These are phyloP conservation scores for Natrix natrix DNA, from an alignment of 2,797 vertebrate species.

Conservation along the genomic window DNA sequence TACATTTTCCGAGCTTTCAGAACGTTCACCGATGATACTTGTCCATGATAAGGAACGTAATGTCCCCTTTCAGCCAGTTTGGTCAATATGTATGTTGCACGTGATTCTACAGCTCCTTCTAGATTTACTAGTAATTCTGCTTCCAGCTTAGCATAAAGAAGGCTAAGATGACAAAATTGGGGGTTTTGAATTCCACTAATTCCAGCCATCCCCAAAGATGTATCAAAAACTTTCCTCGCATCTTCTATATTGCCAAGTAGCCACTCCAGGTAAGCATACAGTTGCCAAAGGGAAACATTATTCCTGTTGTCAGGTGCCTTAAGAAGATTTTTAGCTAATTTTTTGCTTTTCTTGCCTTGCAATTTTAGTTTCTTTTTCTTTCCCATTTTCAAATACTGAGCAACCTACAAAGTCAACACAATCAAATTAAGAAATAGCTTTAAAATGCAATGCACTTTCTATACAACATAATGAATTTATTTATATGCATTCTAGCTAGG, in stretches of 20 bases:
- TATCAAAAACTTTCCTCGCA: slow-evolving; percentile 89
- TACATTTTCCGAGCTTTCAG: slow-evolving; percentile 88
- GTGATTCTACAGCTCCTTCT: slow-evolving; percentile 60
- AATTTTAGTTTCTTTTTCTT: slow-evolving; percentile 84
- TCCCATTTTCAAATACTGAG: slow-evolving; percentile 74
- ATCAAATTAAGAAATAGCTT: neutral
- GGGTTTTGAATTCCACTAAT: slow-evolving; percentile 70
- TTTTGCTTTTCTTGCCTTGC: slow-evolving; percentile 90
- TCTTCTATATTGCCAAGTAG: slow-evolving; percentile 87
- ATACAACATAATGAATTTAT: neutral
- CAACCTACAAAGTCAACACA: slow-evolving; percentile 74
- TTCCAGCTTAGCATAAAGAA: slow-evolving; percentile 89
- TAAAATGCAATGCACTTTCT: neutral
- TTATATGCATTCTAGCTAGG: neutral
- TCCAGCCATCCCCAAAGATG: slow-evolving; percentile 73
- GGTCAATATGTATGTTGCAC: slow-evolving; percentile 80
- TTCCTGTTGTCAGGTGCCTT: slow-evolving; percentile 88
- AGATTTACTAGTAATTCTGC: slow-evolving; percentile 63
- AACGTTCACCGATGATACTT: slow-evolving; percentile 74
- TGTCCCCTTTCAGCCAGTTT: slow-evolving; percentile 75
- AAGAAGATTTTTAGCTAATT: slow-evolving; percentile 88
- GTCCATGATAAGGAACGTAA: slow-evolving; percentile 67
- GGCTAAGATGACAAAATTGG: slow-evolving; percentile 80
- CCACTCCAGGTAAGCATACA: slow-evolving; percentile 93
- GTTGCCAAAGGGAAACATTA: slow-evolving; percentile 83